A percentile compares a stretch with the other conserved stretches of the same genome.
These are phyloP conservation scores for Drosophila ambigua DNA, from an alignment of 1,140 invertebrate genomes.

Conservation along the genomic window DNA sequence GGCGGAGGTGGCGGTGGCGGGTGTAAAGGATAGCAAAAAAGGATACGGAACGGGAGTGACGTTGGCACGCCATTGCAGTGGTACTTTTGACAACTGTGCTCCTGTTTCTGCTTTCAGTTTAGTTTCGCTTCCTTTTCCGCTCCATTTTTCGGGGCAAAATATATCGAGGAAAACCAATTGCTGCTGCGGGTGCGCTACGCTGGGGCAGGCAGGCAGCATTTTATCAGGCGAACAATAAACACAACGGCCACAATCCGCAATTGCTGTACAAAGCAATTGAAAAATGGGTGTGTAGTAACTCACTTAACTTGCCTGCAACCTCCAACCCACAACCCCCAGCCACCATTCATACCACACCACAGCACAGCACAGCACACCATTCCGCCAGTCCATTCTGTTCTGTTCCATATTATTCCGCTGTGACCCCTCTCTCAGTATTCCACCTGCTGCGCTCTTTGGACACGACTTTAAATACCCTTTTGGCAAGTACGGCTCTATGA, in stretches of 20 bases:
- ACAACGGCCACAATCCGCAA: constrained; percentile 30
- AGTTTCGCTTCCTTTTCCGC: background rate
- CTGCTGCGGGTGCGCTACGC: background rate
- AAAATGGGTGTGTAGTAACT: constrained; percentile 57
- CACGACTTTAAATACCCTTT: constrained; percentile 1
- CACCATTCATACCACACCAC: background rate
- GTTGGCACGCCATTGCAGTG: constrained; percentile 43
- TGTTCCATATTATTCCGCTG: background rate
- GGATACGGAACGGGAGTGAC: background rate
- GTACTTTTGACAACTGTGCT: constrained; percentile 32
- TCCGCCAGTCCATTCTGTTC: background rate
- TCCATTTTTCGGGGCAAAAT: background rate
- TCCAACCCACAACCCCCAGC: background rate
- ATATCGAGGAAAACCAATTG: too few species aligned
- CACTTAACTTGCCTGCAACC: background rate
- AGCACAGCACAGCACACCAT: constrained; percentile 1
- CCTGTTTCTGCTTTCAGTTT: background rate
- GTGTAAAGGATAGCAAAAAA: constrained; percentile 2
- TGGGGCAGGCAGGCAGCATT: constrained; percentile 7
- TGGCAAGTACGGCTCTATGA: too few species aligned
- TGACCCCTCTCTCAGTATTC: constrained; percentile 7
- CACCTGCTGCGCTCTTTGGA: constrained; percentile 62
- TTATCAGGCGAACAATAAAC: constrained; percentile 64
- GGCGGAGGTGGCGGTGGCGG: background rate
- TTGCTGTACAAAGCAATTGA: constrained; percentile 50